These are phyloP conservation scores for Maccullochella peelii DNA, from an alignment of 2,113 vertebrate genomes.

Conservation along the genomic window DNA sequence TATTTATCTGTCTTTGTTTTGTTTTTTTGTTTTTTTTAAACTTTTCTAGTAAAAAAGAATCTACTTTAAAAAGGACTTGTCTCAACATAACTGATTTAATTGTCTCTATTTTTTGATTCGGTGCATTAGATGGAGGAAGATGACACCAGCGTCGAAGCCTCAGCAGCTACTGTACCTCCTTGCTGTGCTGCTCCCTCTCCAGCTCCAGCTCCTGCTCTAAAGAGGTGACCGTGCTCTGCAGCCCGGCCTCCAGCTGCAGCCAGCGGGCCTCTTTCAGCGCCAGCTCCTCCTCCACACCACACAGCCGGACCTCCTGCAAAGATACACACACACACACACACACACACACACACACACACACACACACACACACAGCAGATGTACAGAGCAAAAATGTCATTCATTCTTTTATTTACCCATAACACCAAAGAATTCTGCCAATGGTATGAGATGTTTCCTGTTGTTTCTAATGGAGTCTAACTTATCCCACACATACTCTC, in stretches of 20 bases:
- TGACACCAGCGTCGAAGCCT: not conserved
- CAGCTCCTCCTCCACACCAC: slow-evolving; percentile 74
- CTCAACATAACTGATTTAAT: not conserved
- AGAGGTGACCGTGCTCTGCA: slow-evolving; percentile 78
- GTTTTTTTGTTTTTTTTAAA: too few relatives aligned
- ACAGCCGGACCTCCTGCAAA: slow-evolving; percentile 71
- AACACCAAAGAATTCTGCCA: not conserved
- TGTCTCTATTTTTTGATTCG: not conserved
- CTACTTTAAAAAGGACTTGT: not conserved
- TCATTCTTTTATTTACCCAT: not conserved
- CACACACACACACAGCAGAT: too few relatives aligned
- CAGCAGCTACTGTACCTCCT: slow-evolving; percentile 72
- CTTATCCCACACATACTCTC: not conserved
- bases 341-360: not conserved
- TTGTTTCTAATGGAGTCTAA: not conserved
- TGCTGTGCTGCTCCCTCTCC: slow-evolving; percentile 79
- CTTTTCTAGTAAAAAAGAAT: not conserved
- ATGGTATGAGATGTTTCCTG: not conserved
- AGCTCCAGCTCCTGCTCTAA: slow-evolving; percentile 83
- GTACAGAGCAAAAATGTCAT: not conserved
- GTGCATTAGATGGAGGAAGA: not conserved
- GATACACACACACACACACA: not conserved
- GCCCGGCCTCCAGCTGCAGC: slow-evolving; percentile 80
- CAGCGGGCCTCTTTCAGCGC: slow-evolving; percentile 82
- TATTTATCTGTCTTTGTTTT: too few relatives aligned